These are phyloP conservation scores for Nematolebias whitei DNA, from an alignment of 2,113 vertebrate species.

Conservation along the genomic window DNA sequence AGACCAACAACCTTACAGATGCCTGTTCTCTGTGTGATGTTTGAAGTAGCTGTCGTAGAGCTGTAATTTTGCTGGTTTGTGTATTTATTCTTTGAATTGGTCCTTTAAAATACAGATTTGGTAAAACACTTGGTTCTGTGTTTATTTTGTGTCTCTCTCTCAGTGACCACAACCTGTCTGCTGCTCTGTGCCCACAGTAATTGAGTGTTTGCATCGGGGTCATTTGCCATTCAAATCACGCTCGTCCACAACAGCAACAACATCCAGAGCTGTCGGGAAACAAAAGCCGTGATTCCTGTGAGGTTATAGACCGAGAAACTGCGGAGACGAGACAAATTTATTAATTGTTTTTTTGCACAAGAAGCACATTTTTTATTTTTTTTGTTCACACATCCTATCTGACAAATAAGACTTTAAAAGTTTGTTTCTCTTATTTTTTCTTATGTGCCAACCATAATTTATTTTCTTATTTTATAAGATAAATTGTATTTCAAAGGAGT, in stretches of 20 bases:
- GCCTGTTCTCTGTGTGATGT: constrained; percentile 30
- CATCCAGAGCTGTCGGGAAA: constrained; percentile 38
- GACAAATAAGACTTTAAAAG: too few species aligned
- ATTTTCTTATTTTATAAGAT: not conserved
- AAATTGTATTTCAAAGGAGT: not conserved
- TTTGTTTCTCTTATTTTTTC: not conserved
- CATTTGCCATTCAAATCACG: constrained; percentile 71
- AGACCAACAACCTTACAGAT: constrained; percentile 19
- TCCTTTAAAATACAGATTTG: constrained; percentile 41
- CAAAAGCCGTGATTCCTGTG: constrained; percentile 23
- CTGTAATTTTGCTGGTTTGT: constrained; percentile 42
- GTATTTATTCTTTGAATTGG: constrained; percentile 61
- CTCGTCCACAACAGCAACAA: constrained; percentile 56
- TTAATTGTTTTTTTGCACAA: too few species aligned
- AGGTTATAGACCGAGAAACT: not conserved
- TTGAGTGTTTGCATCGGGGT: constrained; percentile 50
- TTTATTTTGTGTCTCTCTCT: not conserved
- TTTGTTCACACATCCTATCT: too few species aligned
- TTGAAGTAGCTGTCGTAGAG: constrained; percentile 21
- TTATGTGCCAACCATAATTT: too few species aligned
- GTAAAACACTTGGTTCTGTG: constrained; percentile 14
- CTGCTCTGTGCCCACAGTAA: constrained; percentile 9
- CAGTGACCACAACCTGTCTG: not conserved
- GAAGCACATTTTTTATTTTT: too few species aligned
- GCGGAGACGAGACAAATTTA: not conserved